A percentile compares a stretch with the other conserved stretches of the same genome.
Conservation (phyloP, 2,888 invertebrate genomes). For the Eristalis intricaria region DNA sequence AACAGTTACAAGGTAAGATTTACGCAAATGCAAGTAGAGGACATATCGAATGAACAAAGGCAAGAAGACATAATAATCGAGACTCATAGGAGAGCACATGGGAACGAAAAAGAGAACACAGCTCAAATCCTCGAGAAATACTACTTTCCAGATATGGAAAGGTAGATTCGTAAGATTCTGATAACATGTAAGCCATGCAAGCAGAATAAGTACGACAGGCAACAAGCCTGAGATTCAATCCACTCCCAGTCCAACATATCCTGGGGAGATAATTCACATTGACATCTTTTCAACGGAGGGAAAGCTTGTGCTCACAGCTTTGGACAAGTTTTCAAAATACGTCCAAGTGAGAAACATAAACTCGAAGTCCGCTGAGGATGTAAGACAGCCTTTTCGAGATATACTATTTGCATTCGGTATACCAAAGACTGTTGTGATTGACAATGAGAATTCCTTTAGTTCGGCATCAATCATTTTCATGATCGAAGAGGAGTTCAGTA, state of each 20-base stretch:
- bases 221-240: too few relatives aligned
- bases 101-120: too few relatives aligned
- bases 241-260: too few relatives aligned
- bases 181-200: too few relatives aligned
- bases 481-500: background rate
- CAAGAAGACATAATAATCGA: background rate
- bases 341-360: too few relatives aligned
- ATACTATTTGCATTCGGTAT: constrained; percentile 6
- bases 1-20: background rate
- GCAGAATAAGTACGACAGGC: too few relatives aligned
- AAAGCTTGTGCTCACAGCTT: too few relatives aligned
- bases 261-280: too few relatives aligned
- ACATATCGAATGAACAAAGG: background rate
- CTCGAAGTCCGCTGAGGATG: constrained; percentile 9
- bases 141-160: background rate
- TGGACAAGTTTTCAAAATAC: too few relatives aligned
- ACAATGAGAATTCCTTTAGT: constrained; percentile 46
- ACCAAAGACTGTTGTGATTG: constrained; percentile 29
- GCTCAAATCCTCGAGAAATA: background rate
- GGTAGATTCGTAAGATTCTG: background rate
- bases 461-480: constrained; percentile 29
- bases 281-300: too few relatives aligned
- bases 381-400: background rate
- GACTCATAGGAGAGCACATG: background rate
- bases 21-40: background rate